Base-by-base conservation (phyloP, 2,113 vertebrate species). In the Smithornis capensis region DNA sequence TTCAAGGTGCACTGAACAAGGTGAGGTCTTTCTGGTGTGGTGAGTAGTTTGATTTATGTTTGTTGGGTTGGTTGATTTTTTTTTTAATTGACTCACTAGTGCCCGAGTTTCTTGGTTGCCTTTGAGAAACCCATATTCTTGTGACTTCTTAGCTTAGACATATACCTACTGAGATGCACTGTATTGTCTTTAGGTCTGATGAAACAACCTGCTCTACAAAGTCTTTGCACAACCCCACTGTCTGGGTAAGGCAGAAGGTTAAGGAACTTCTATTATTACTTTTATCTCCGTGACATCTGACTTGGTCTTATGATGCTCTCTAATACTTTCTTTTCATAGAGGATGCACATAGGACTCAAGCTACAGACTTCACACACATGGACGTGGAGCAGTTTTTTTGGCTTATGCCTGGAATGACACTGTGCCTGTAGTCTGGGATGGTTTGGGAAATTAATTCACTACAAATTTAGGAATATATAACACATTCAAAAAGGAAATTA, bases 21-120 rank as follows among this genome's bases (percentile, higher is more conserved):
- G 19, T 75, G 10, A 6, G 2, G 2, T 4, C 24, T 59, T 65
- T 42, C 25, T 47, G 27, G 28, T 59, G 5, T 16, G 8, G 18
- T 75, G 13, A 7, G 3, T 2, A 3, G 7, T 37, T 52, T 4
- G 13, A 2, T 14, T 67, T 16, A 14, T n/a, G 5, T 31, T 64
- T 23, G 18, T 38, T 15, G 7, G 19, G 10, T 50, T 42, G 4
- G 4, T 27, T 33, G 0, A 1, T 3, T n/a, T 70, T 60, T 7
- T 7, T 33, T 29, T 56, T 31, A 10, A 5, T 35, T 23, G 13
- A 80, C 29, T 63, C 23, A 15, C 9, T 73, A 19, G 33, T 55
- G 19, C 23, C 12, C 0, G 2, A 83, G 83, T 76, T 91, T 85
- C 27, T 47, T 70, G 9, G 15, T 25, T 5, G 7, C 23, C 25